Conservation (phyloP, 1,140 invertebrate species). For the Linepithema humile region DNA sequence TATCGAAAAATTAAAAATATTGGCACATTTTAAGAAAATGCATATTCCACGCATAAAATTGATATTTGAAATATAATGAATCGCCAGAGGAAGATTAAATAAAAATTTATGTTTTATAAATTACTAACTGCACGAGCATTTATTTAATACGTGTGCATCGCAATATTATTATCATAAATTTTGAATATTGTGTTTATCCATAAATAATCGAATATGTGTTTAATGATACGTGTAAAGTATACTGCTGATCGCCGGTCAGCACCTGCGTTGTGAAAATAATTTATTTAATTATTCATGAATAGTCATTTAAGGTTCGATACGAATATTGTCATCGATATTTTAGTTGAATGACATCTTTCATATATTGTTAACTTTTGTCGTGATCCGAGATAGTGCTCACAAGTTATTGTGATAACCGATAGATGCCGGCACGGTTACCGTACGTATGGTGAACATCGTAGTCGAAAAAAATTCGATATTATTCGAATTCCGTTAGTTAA, state of each 20-base stretch:
- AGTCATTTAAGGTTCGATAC: neutral
- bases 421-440: constrained; percentile 80
- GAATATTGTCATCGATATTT: constrained; percentile 1
- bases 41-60: neutral
- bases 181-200: neutral
- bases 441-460: neutral
- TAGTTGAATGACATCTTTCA: neutral
- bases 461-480: neutral
- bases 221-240: neutral
- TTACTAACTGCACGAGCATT: neutral
- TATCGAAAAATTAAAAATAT: neutral
- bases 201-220: constrained; percentile 1
- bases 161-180: neutral
- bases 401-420: constrained; percentile 74
- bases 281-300: neutral
- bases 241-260: neutral
- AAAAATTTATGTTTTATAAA: constrained; percentile 17
- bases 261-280: neutral
- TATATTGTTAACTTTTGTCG: neutral
- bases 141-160: neutral
- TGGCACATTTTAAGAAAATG: neutral
- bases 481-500: neutral
- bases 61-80: neutral
- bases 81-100: neutral
- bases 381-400: constrained; percentile 60